phyloP scores from a whole-genome alignment of 2,113 vertebrate species.

The Phrynosoma blainvillii region DNA sequence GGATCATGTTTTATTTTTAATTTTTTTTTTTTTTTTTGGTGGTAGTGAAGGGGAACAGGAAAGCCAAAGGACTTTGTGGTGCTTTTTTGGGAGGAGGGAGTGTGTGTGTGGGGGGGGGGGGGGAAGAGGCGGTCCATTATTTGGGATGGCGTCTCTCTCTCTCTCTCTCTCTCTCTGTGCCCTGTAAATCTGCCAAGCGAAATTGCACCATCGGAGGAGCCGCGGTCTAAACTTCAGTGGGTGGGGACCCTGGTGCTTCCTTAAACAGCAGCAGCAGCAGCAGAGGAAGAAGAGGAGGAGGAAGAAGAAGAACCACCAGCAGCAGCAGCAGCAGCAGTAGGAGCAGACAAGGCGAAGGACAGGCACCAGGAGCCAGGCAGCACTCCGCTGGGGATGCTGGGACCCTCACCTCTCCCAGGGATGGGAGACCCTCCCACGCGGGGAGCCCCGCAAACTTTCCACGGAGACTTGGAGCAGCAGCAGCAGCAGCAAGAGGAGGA shows the following conservation, averaged over 20 bases:
- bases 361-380: no score
- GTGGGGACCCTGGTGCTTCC: constrained; percentile 68
- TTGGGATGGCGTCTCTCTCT: background rate
- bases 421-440: no score
- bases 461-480: constrained; percentile 51
- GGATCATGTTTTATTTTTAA: no score
- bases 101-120: background rate
- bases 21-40: no score
- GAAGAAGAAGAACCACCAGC: constrained; percentile 14
- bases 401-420: no score
- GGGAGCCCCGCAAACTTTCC: constrained; percentile 53
- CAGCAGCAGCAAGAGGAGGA: no score
- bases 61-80: background rate
- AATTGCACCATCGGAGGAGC: constrained; percentile 43
- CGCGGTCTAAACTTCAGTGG: constrained; percentile 51
- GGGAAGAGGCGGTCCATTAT: background rate
- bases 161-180: background rate
- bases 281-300: constrained; percentile 29
- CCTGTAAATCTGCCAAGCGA: constrained; percentile 38
- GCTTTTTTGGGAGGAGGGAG: background rate
- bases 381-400: no score
- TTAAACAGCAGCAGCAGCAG: constrained; percentile 60
- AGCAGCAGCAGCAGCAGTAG: background rate
- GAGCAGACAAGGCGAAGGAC: no score
- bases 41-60: background rate